A percentile compares a stretch with the other conserved stretches of the same genome.
phyloP scores from a whole-genome alignment of 2,797 vertebrate species.

The Poeciliopsis paucimaculata region DNA sequence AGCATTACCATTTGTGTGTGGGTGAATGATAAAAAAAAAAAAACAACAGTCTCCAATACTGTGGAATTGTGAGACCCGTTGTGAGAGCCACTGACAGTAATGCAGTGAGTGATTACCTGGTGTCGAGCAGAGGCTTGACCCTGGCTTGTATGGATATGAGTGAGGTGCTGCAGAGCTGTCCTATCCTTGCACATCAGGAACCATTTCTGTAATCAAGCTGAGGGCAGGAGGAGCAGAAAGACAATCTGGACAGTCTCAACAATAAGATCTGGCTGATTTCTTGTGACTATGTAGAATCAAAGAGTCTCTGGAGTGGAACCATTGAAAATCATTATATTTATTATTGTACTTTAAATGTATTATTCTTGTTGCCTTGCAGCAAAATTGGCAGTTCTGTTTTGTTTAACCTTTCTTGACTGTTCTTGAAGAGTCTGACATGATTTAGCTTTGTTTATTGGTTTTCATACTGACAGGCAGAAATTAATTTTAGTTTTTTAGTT shows the following conservation, averaged over 20 bases:
- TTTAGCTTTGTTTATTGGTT: neutral
- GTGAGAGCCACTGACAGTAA: neutral
- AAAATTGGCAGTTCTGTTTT: neutral
- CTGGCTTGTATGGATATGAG: neutral
- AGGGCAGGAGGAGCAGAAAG: neutral
- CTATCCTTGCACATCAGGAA: neutral
- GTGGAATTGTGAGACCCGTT: neutral
- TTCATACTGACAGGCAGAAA: neutral
- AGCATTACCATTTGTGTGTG: neutral
- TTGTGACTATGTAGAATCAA: neutral
- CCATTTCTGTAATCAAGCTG: neutral
- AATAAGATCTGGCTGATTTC: neutral
- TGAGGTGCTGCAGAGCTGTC: neutral
- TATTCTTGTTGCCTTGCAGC: neutral
- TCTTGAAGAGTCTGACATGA: neutral
- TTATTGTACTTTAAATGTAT: neutral
- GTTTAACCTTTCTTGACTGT: neutral
- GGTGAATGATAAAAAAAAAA: too few relatives aligned
- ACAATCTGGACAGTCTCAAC: neutral
- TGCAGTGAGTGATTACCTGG: neutral
- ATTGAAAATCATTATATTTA: neutral
- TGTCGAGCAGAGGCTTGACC: neutral
- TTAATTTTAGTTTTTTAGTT: too few relatives aligned
- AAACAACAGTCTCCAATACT: too few relatives aligned
- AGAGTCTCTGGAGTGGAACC: neutral